These are phyloP conservation scores for Automeris io DNA, from an alignment of 2,888 invertebrate genomes.

Conservation along the genomic window DNA sequence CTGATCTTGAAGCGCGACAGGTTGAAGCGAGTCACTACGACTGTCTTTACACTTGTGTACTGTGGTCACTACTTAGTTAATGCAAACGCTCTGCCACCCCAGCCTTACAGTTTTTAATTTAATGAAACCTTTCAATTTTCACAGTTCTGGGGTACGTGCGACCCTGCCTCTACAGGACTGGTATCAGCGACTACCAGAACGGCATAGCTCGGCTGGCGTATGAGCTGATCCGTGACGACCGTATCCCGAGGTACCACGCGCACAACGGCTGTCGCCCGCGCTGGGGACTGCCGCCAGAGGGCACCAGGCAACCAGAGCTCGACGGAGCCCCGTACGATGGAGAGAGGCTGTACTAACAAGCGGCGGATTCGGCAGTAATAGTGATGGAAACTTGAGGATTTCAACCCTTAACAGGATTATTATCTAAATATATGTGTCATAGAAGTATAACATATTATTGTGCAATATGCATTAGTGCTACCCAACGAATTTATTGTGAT, in stretches of 20 bases:
- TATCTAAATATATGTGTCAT: no score
- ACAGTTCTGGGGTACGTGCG: conserved; percentile 58
- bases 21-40: no score
- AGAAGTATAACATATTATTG: no score
- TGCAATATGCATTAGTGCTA: no score
- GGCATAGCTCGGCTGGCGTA: conserved; percentile 58
- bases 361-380: no score
- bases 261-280: conserved; percentile 53
- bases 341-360: conserved; percentile 52
- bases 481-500: no score
- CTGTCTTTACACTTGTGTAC: no score
- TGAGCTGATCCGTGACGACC: conserved; percentile 54
- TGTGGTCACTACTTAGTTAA: no score
- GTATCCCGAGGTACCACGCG: conserved; percentile 47
- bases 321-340: conserved; percentile 56
- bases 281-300: conserved; percentile 62
- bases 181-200: conserved; percentile 53
- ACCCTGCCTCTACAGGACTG: conserved; percentile 48
- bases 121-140: neutral
- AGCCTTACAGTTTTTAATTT: neutral
- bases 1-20: no score
- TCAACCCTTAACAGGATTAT: no score
- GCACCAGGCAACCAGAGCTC: conserved; percentile 50
- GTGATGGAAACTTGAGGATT: no score
- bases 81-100: no score